Percentiles rank a stretch among this genome's conserved stretches.
phyloP scores from a whole-genome alignment of 1,140 invertebrate species.

The Scaptodrosophila lebanonensis region DNA sequence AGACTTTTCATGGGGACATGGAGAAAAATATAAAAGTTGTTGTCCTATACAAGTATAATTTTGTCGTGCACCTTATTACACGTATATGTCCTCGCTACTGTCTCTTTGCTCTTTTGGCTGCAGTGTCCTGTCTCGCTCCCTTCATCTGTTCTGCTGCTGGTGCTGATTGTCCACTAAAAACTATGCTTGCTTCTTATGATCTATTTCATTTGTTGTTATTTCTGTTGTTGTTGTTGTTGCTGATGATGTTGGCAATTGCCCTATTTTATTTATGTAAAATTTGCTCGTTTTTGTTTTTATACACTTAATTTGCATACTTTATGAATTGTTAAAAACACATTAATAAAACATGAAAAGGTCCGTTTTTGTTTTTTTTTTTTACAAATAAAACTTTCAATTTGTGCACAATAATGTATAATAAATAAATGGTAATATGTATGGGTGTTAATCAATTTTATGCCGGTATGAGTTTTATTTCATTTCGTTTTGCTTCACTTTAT shows the following conservation, averaged over 20 bases:
- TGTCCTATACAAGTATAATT: too few species aligned
- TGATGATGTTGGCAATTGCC: not conserved
- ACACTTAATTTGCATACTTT: conserved; percentile 36
- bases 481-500: conserved; percentile 19
- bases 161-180: conserved; percentile 73
- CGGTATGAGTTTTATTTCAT: not conserved
- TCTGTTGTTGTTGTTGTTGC: conserved; percentile 12
- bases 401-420: conserved; percentile 69
- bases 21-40: too few species aligned
- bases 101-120: conserved; percentile 13
- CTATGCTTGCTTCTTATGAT: conserved; percentile 62
- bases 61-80: too few species aligned
- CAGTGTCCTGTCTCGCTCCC: conserved; percentile 8
- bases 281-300: conserved; percentile 18
- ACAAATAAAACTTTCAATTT: conserved; percentile 56
- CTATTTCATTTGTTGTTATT: conserved; percentile 19
- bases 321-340: conserved; percentile 50
- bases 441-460: conserved; percentile 26
- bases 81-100: conserved; percentile 5
- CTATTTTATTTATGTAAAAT: conserved; percentile 28
- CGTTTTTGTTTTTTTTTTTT: conserved; percentile 14
- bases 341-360: conserved; percentile 51
- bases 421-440: conserved; percentile 57
- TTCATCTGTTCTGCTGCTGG: conserved; percentile 38
- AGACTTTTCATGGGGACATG: too few species aligned